Percentiles rank a stretch among this genome's conserved stretches.
Evolutionary conservation across 2,888 invertebrate species (phyloP).

Genomic region (Thysanoteuthis rhombus): DNA sequence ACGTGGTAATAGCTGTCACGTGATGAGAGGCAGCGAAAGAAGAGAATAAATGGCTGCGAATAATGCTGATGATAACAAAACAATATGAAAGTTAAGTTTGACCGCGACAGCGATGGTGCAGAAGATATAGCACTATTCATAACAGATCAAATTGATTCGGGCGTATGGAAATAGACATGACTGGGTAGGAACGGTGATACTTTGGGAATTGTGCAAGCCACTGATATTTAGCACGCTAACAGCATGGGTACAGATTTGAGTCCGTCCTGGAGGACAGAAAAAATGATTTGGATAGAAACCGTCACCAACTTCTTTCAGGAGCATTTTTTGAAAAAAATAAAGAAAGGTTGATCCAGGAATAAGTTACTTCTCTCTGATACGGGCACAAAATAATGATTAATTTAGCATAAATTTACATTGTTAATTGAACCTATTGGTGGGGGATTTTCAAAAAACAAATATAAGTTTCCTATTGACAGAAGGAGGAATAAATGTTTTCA

Average conservation of each 20-base stretch:
- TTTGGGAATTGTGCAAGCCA: background rate
- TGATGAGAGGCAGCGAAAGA: background rate
- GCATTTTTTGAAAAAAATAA: no score
- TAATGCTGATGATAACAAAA: background rate
- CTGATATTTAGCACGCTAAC: background rate
- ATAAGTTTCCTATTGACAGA: no score
- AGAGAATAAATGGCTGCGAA: background rate
- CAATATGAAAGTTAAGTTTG: background rate
- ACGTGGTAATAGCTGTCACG: background rate
- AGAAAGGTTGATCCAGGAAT: no score
- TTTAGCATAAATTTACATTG: no score
- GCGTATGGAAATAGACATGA: background rate
- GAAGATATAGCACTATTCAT: background rate
- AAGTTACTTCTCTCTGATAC: no score
- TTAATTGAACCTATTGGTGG: no score
- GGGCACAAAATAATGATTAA: no score
- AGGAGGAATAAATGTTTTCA: no score
- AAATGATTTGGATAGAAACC: no score
- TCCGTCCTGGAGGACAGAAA: background rate
- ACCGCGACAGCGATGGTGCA: background rate
- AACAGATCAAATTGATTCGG: background rate
- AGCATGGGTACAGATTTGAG: background rate
- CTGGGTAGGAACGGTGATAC: background rate
- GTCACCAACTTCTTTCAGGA: no score
- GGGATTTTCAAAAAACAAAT: no score